Evolutionary conservation across 2,888 invertebrate species (phyloP).

Genomic region (Criorhina ranunculi): DNA sequence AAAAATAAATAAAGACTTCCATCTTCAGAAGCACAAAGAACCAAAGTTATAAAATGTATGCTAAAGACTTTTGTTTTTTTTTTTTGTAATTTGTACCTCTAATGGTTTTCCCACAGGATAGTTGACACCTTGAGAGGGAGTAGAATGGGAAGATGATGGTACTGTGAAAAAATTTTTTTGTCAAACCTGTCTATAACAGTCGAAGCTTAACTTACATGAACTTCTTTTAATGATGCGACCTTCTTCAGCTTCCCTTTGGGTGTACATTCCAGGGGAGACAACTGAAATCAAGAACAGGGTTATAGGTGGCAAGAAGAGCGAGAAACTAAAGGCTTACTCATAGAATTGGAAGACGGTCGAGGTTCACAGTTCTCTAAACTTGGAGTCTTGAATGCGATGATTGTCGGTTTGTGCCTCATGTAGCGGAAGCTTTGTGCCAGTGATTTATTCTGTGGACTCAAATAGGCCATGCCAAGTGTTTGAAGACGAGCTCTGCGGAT

Average conservation of each 20-base stretch:
- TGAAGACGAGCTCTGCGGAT: constrained; percentile 88
- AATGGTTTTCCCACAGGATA: constrained; percentile 93
- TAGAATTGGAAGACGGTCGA: constrained; percentile 86
- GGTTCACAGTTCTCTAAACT: constrained; percentile 89
- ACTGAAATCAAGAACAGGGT: constrained; percentile 53
- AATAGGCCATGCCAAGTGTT: constrained; percentile 88
- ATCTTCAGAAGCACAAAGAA: constrained; percentile 42
- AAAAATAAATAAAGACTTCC: constrained; percentile 15
- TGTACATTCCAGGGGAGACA: constrained; percentile 78
- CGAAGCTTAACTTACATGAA: constrained; percentile 77
- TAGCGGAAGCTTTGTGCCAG: constrained; percentile 95
- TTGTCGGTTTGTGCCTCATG: constrained; percentile 94
- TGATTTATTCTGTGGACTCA: constrained; percentile 91
- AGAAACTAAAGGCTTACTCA: constrained; percentile 84
- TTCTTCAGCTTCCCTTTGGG: constrained; percentile 87
- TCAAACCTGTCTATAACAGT: constrained; percentile 52
- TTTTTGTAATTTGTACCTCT: constrained; percentile 86
- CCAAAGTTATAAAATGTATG: constrained; percentile 21
- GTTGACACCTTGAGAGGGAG: constrained; percentile 84
- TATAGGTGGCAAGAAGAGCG: neutral
- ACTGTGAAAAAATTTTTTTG: constrained; percentile 19
- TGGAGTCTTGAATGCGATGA: constrained; percentile 94
- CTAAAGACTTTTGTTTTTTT: neutral
- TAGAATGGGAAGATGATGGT: constrained; percentile 47
- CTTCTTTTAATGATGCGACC: constrained; percentile 85